Evolutionary conservation across 2,888 invertebrate species (phyloP).

Genomic region (Mimas tiliae): DNA sequence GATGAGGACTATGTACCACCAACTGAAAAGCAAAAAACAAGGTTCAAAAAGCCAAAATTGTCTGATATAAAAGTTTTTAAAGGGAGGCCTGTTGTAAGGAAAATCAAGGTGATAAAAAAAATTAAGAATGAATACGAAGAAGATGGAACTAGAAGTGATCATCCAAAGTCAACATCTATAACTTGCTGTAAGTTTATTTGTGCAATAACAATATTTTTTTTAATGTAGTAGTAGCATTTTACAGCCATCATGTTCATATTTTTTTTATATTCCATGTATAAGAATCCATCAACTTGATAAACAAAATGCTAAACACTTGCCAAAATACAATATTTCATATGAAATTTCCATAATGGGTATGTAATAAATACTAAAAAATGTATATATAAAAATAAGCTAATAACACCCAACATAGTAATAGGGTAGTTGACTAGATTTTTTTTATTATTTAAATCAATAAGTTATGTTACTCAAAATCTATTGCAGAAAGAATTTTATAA

Average conservation of each 20-base stretch:
- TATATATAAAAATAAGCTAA: too few species aligned
- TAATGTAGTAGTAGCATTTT: neutral
- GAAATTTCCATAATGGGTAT: too few species aligned
- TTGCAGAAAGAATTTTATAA: too few species aligned
- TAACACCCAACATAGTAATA: too few species aligned
- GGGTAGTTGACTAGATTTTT: too few species aligned
- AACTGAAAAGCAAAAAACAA: constrained; percentile 60
- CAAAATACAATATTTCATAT: too few species aligned
- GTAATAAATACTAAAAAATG: too few species aligned
- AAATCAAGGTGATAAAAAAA: constrained; percentile 69
- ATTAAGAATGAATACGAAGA: constrained; percentile 56
- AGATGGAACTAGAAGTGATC: constrained; percentile 48
- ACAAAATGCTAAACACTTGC: too few species aligned
- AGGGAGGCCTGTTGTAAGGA: constrained; percentile 67
- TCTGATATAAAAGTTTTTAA: constrained; percentile 74
- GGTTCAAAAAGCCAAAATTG: constrained; percentile 74
- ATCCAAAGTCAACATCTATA: constrained; percentile 68
- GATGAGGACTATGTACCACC: constrained; percentile 76
- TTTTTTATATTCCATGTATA: too few species aligned
- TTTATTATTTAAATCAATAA: too few species aligned
- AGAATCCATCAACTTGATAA: too few species aligned
- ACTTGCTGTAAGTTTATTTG: constrained; percentile 72
- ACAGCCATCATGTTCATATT: neutral
- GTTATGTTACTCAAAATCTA: too few species aligned
- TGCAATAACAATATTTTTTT: neutral